Base-by-base conservation (phyloP, 2,113 vertebrate species). In the Paradisaea rubra region DNA sequence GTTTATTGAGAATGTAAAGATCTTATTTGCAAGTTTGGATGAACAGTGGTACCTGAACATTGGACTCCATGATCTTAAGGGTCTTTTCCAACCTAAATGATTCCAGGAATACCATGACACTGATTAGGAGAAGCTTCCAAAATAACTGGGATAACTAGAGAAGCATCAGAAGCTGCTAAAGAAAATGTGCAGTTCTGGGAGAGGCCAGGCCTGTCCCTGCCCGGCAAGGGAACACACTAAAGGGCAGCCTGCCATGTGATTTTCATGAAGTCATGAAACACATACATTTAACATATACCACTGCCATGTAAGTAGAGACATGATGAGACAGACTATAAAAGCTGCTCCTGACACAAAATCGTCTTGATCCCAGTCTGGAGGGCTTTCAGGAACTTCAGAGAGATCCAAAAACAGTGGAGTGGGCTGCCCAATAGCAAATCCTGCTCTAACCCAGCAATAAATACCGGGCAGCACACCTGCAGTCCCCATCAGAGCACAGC, bases 321-420 rank as follows among this genome's bases (percentile, higher is more conserved):
- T 2, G 9, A n/a, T 0, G 21, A 89, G 14, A 24, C 20, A 42
- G 56, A 20, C 0, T 0, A 3, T 39, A 52, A 82, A 54, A 61
- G 25, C 47, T 52, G 44, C 16, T 72, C 11, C 47, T 27, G 30
- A 54, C 8, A 74, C 3, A 65, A 63, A 76, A 54, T 47, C 0
- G 0, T n/a, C 14, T 10, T 13, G 27, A 45, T 66, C 33, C 6
- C 33, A 84, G 47, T 45, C 54, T 30, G 18, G 8, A 86, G 13
- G 24, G 39, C 33, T 52, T 77, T 59, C 19, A 41, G 28, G 56
- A 74, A 66, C 50, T 78, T 54, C 5, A 50, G 23, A 44, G 53
- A 65, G 18, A 12, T 49, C 16, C 6, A 24, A 10, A 82, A 13
- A 3, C 20, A 19, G 35, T 0, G 2, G 13, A 73, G 16, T 3